Base-by-base conservation (phyloP, 1,140 invertebrate species). In the Aphelenchoides fujianensis region DNA sequence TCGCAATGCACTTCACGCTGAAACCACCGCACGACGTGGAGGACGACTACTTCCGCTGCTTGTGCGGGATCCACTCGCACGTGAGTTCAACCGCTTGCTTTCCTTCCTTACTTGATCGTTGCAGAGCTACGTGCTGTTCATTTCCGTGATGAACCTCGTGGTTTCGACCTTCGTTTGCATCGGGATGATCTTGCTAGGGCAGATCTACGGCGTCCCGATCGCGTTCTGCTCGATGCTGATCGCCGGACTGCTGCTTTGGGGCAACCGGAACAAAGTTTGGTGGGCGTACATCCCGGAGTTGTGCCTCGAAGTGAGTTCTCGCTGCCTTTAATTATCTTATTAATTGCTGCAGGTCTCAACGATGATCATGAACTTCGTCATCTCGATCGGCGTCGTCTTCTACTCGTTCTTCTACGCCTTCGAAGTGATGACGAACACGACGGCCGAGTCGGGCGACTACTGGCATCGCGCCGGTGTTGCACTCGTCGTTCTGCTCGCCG, bases 181-280 rank as follows among this genome's bases (percentile, higher is more conserved):
- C 34, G 55, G 55, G 34, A 5, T 19, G 19, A 23, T 59, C 34
- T 59, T 59, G 55, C 34, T 59, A 19, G 55, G 5, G 23, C 55
- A 48, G 41, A 48, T 48, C 41, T 48, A 16, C 41, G 41, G 12
- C 12, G 23, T 48, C 23, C 41, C 41, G 23, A 48, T 48, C 23
- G 41, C 55, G 5, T 59, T 59, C 34, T 27, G 5, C 12, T 27
- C 19, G 5, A 59, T 59, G 5, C 27, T 32, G 34, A 59, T 59
- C 28, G 55, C 5, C 55, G 5, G 5, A 5, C 34, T 59, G 55
- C 34, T 59, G 55, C 5, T 59, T 5, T 59, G 55, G 55, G 55
- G 55, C 7, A 59, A 59, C 34, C 55, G 55, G 5, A 59, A 23
- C 5, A 59, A 59, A 59, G 55, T 59, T 5, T 59, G 55, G 55